phyloP scores from a whole-genome alignment of 2,888 invertebrate species.

The Blera fallax region DNA sequence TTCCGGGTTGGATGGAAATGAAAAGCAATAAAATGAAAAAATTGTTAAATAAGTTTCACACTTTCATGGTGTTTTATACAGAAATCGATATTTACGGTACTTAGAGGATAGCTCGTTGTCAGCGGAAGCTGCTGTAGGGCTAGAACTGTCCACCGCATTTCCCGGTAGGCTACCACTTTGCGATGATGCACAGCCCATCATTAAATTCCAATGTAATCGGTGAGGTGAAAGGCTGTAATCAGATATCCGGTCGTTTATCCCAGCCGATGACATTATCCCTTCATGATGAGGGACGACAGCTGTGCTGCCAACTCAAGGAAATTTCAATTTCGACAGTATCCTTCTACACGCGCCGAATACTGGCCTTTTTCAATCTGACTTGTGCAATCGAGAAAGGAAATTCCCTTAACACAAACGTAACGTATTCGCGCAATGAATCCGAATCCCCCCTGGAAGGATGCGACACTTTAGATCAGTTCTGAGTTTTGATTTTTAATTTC shows the following conservation, averaged over 20 bases:
- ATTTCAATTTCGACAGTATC: constrained; percentile 49
- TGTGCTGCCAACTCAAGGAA: constrained; percentile 46
- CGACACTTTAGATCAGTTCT: constrained; percentile 42
- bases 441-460: constrained; percentile 26
- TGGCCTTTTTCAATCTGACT: constrained; percentile 9
- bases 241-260: constrained; percentile 67
- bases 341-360: constrained; percentile 8
- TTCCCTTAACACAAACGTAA: constrained; percentile 33
- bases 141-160: constrained; percentile 1
- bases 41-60: constrained; percentile 48
- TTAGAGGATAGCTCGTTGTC: constrained; percentile 34
- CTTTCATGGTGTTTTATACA: constrained; percentile 23
- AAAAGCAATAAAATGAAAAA: constrained; percentile 31
- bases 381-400: constrained; percentile 38
- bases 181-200: constrained; percentile 75
- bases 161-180: constrained; percentile 54
- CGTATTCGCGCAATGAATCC: constrained; percentile 32
- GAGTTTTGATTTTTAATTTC: constrained; percentile 71
- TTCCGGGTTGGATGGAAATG: constrained; percentile 45
- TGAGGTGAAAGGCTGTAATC: constrained; percentile 68
- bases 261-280: constrained; percentile 58
- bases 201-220: constrained; percentile 54
- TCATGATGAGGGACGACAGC: constrained; percentile 62
- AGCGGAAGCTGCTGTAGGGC: constrained; percentile 26
- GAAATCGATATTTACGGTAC: constrained; percentile 70